A percentile compares a stretch with the other conserved stretches of the same genome.
phyloP scores from a whole-genome alignment of 2,113 vertebrate species.

The Hassar affinis region DNA sequence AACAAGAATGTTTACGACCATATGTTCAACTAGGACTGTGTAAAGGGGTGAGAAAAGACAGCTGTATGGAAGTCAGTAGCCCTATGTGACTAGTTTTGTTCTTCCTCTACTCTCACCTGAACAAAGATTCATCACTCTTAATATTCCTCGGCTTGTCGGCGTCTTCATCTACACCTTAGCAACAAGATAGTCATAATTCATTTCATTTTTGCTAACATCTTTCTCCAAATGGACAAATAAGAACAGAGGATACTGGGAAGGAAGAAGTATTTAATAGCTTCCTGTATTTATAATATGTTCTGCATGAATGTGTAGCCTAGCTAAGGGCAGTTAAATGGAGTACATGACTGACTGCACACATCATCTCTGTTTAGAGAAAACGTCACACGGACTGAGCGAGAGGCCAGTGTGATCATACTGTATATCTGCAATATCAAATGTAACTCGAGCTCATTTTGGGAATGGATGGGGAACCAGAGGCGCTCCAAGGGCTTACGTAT shows the following conservation, averaged over 20 bases:
- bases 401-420: too few species aligned
- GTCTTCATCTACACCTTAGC: not conserved
- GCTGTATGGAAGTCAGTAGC: slow-evolving; percentile 5
- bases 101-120: slow-evolving; percentile 14
- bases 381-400: not conserved
- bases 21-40: slow-evolving; percentile 13
- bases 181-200: not conserved
- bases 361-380: not conserved
- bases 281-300: not conserved
- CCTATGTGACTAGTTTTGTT: not conserved
- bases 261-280: not conserved
- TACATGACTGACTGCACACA: not conserved
- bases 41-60: not conserved
- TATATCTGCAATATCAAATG: not conserved
- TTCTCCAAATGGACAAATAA: not conserved
- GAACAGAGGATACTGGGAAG: not conserved
- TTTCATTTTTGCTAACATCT: not conserved
- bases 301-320: not conserved
- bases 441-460: not conserved
- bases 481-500: too few species aligned
- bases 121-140: slow-evolving; percentile 2
- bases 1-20: slow-evolving; percentile 44
- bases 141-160: not conserved
- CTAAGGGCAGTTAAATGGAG: not conserved
- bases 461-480: not conserved